Evolutionary conservation across 1,140 invertebrate species (phyloP).

Genomic region (Popillia japonica): DNA sequence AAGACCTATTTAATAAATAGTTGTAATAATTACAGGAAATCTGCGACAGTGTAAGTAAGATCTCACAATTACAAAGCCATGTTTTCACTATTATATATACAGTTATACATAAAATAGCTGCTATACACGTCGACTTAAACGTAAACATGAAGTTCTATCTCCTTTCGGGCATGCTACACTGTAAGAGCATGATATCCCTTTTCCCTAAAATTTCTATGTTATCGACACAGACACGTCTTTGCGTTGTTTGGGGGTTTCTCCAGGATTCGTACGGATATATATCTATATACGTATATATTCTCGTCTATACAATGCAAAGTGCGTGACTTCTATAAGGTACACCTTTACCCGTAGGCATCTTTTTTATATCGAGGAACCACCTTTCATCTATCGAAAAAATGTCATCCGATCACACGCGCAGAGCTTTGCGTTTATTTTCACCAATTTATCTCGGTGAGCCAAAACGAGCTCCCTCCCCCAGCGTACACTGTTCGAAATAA

Average conservation of each 20-base stretch:
- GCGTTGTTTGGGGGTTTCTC: too few species aligned
- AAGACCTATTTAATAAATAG: too few species aligned
- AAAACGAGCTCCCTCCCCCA: not conserved
- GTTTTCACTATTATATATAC: too few species aligned
- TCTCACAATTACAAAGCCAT: too few species aligned
- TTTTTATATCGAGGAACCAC: not conserved
- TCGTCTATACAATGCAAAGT: not conserved
- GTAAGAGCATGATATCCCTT: not conserved
- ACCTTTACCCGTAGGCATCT: not conserved
- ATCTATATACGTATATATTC: too few species aligned
- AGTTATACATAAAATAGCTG: too few species aligned
- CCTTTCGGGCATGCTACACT: not conserved
- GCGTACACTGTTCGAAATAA: not conserved
- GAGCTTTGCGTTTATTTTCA: not conserved
- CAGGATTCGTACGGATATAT: not conserved
- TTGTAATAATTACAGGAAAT: too few species aligned
- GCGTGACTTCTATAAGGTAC: not conserved
- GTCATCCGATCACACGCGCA: not conserved
- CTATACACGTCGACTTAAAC: not conserved
- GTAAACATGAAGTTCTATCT: not conserved
- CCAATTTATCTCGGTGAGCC: conserved; percentile 14
- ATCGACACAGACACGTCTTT: too few species aligned
- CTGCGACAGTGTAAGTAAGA: too few species aligned
- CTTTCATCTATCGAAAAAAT: not conserved
- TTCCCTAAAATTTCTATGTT: not conserved